Evolutionary conservation across 1,140 invertebrate genomes (phyloP), one percentile per base, ranked within the genome.

Genomic region (Pomacea maculata): DNA sequence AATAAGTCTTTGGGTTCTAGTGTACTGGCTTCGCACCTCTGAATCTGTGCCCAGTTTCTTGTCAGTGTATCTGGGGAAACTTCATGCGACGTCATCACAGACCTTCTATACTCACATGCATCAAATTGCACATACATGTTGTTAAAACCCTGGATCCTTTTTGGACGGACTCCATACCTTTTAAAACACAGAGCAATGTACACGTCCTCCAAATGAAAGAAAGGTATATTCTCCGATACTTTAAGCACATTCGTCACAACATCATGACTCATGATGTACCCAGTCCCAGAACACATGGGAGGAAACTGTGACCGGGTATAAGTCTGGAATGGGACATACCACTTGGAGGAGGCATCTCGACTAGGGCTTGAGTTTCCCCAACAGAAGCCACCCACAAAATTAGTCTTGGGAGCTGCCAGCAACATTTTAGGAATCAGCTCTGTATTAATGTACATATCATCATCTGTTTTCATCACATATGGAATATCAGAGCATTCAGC

Each of bases 401-500:
- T 29, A 45, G 55, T n/a, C 17, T 61, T 55, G 8, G 79, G 79
- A 19, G 85, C 75, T 52, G 68, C 79, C 73, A 80, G 65, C 63
- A 89, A 70, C 75, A 88, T 81, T 19, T 72, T n/a, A 11, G 76
- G 68, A 45, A 89, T 78, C 57, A 83, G 71, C n/a, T 94, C 94
- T 10, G 96, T 87, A 91, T 97, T 95, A 21, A 96, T 93, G 63
- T 96, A 94, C 83, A 95, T 95, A 88, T 98, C 96, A 90, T 97
- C 96, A 89, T 98, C 96, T 90, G 96, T 95, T 93, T 98, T 98
- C 52, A 97, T 93, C 14, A 97, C 93, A 86, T 94, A 96, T 80
- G 94, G 91, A 2, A 94, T 93, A 25, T 93, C 89, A 14, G 86
- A 83, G 89, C 96, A 97, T 83, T 93, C 92, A 12, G 89, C 90